Percentiles rank a stretch among this genome's conserved stretches.
phyloP scores from a whole-genome alignment of 2,113 vertebrate species.

The Varanus salvator region DNA sequence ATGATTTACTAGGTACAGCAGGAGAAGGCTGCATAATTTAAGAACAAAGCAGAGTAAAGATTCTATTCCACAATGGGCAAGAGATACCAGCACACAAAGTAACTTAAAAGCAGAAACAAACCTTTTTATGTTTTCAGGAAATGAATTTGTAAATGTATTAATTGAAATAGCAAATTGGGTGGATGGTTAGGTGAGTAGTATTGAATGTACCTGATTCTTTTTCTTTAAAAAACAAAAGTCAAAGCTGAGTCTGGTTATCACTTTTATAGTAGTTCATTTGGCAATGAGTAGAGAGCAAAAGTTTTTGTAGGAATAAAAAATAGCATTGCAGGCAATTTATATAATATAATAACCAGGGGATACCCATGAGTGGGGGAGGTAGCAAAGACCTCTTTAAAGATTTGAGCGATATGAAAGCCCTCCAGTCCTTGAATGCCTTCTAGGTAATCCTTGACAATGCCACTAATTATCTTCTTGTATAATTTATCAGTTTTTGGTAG shows the following conservation, averaged over 20 bases:
- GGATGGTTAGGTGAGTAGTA: background rate
- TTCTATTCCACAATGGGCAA: background rate
- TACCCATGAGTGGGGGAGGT: background rate
- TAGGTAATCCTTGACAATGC: background rate
- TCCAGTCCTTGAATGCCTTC: background rate
- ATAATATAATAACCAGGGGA: background rate
- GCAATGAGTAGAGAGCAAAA: background rate
- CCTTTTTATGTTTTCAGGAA: constrained; percentile 43
- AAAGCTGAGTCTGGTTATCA: background rate
- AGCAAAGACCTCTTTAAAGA: background rate
- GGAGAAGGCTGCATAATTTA: constrained; percentile 38
- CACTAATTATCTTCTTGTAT: background rate
- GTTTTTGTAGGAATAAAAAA: background rate
- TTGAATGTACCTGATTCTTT: background rate
- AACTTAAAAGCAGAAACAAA: background rate
- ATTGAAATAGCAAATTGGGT: background rate
- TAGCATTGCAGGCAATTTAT: no score
- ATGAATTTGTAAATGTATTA: constrained; percentile 21
- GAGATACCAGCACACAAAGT: background rate
- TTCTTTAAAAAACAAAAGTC: background rate
- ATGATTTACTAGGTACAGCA: constrained; percentile 30
- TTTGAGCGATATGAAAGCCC: background rate
- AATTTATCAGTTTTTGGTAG: no score
- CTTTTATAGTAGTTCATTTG: accelerated
- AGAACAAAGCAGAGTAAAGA: constrained; percentile 28